phyloP scores from a whole-genome alignment of 2,888 invertebrate genomes.

The Busseola fusca region DNA sequence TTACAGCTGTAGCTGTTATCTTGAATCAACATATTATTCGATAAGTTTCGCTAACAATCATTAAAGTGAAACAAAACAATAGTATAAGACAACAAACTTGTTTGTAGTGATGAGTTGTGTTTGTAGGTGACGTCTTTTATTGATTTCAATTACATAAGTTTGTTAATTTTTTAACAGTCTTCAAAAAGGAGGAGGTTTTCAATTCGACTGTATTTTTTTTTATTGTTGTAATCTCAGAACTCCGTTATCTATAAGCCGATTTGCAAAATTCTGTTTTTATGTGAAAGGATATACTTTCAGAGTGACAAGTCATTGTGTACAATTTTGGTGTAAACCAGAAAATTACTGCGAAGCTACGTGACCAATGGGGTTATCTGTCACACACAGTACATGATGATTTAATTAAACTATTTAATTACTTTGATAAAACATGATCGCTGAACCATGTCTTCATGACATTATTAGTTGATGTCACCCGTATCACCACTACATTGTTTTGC shows the following conservation, averaged over 20 bases:
- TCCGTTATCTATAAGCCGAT: too few species aligned
- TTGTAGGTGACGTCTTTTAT: slow-evolving; percentile 32
- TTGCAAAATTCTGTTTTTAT: too few species aligned
- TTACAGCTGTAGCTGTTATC: slow-evolving; percentile 43
- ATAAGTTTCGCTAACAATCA: slow-evolving; percentile 51
- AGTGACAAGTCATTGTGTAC: not conserved
- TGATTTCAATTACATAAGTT: slow-evolving; percentile 19
- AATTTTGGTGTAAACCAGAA: slow-evolving; percentile 25
- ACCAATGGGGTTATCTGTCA: slow-evolving; percentile 23
- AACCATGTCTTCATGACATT: not conserved
- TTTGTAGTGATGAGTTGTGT: slow-evolving; percentile 32
- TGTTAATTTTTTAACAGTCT: not conserved
- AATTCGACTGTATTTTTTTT: too few species aligned
- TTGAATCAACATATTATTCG: slow-evolving; percentile 56
- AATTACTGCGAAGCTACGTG: slow-evolving; percentile 15
- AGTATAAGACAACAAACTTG: slow-evolving; percentile 10
- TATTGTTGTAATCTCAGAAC: too few species aligned
- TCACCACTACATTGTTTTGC: not conserved
- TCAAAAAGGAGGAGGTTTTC: too few species aligned
- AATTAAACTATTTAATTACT: slow-evolving; percentile 13
- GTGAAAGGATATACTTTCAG: too few species aligned
- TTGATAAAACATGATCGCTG: slow-evolving; percentile 14
- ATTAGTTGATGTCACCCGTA: not conserved
- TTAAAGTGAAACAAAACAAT: slow-evolving; percentile 44
- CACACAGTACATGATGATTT: slow-evolving; percentile 18